These are phyloP conservation scores for Brachymystax lenok DNA, from an alignment of 2,797 vertebrate species.

Conservation along the genomic window DNA sequence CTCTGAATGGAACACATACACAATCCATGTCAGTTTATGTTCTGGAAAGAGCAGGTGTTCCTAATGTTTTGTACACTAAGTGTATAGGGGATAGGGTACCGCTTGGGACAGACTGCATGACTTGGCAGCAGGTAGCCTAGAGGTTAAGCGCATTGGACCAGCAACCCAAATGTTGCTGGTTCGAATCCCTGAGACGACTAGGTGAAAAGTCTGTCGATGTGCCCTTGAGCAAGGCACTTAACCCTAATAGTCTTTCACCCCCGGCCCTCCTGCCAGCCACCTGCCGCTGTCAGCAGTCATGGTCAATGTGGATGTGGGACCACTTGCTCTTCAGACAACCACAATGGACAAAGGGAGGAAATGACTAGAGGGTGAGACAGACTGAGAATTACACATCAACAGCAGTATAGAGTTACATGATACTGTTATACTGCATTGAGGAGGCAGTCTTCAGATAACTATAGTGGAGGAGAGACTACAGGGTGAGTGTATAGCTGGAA, in stretches of 20 bases:
- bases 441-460: too few relatives aligned
- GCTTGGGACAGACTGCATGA: slow-evolving; percentile 34
- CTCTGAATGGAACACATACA: too few relatives aligned
- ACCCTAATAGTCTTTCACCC: neutral
- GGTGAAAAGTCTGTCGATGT: too few relatives aligned
- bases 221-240: too few relatives aligned
- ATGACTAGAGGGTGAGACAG: neutral
- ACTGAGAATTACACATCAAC: neutral
- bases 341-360: neutral
- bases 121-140: too few relatives aligned
- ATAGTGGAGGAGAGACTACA: too few relatives aligned
- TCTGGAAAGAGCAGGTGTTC: too few relatives aligned
- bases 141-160: too few relatives aligned
- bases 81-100: neutral
- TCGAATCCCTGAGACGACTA: too few relatives aligned
- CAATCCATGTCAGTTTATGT: too few relatives aligned
- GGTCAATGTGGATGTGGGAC: slow-evolving; percentile 31
- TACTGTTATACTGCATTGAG: neutral
- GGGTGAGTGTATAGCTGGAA: too few relatives aligned
- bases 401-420: neutral
- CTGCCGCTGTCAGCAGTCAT: neutral
- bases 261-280: neutral
- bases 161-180: too few relatives aligned
- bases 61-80: neutral
- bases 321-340: neutral